Evolutionary conservation across 2,888 invertebrate genomes (phyloP).

Genomic region (Alloplasta piceator): DNA sequence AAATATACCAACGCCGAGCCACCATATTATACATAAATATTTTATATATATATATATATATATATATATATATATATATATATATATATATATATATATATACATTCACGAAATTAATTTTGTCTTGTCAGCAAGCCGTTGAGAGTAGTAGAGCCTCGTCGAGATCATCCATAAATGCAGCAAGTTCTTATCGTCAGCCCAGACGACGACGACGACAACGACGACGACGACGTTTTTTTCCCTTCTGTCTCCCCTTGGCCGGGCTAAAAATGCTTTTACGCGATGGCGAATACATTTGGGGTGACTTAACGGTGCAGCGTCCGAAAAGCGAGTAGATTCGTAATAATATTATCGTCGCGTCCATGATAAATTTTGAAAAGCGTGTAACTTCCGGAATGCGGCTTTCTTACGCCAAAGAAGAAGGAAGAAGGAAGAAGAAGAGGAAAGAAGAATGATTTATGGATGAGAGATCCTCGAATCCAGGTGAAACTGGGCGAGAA

Average conservation of each 20-base stretch:
- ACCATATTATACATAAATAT: too few species aligned
- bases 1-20: constrained; percentile 77
- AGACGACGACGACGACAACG: constrained; percentile 10
- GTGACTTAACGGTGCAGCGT: constrained; percentile 12
- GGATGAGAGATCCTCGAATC: constrained; percentile 33
- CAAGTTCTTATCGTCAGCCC: constrained; percentile 72
- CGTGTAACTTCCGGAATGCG: constrained; percentile 43
- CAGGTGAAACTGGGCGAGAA: constrained; percentile 53
- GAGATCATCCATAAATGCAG: constrained; percentile 79
- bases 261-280: constrained; percentile 26
- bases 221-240: constrained; percentile 30
- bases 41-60: constrained; percentile 48
- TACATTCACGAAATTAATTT: constrained; percentile 77
- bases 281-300: constrained; percentile 29
- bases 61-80: background rate
- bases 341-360: constrained; percentile 43
- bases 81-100: constrained; percentile 45
- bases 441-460: constrained; percentile 49
- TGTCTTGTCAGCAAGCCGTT: constrained; percentile 74
- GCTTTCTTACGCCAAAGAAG: background rate
- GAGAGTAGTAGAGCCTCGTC: constrained; percentile 42
- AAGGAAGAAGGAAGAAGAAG: constrained; percentile 2
- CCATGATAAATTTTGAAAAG: constrained; percentile 52
- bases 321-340: constrained; percentile 32
- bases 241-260: constrained; percentile 3